A percentile compares a stretch with the other conserved stretches of the same genome.
Evolutionary conservation across 2,113 vertebrate species (phyloP).

Genomic region (Forbesichthys papilliferus): DNA sequence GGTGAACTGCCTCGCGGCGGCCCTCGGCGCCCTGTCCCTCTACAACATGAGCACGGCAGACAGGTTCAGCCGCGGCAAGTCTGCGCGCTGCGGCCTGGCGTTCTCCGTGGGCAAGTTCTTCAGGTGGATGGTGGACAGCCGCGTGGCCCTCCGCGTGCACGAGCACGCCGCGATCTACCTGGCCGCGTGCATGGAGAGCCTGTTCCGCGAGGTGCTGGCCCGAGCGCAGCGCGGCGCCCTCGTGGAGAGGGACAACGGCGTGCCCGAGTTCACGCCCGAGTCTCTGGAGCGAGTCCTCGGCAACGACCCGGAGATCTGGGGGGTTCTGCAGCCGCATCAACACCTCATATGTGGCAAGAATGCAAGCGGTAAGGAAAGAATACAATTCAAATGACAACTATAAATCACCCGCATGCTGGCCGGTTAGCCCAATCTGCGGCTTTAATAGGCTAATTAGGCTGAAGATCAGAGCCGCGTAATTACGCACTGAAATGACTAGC

Average conservation of each 20-base stretch:
- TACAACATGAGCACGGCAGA: slow-evolving; percentile 81
- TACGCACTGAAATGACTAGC: slow-evolving; percentile 24
- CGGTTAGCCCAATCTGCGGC: background rate
- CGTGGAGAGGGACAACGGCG: slow-evolving; percentile 74
- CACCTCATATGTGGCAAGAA: slow-evolving; percentile 83
- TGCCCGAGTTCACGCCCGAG: slow-evolving; percentile 74
- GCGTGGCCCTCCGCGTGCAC: slow-evolving; percentile 77
- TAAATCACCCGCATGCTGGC: background rate
- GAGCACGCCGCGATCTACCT: slow-evolving; percentile 82
- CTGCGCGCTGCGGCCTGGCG: slow-evolving; percentile 73
- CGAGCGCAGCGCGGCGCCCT: slow-evolving; percentile 73
- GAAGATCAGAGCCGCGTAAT: slow-evolving; percentile 1
- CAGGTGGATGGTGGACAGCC: slow-evolving; percentile 82
- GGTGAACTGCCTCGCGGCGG: slow-evolving; percentile 77
- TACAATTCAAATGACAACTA: background rate
- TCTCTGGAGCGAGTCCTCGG: slow-evolving; percentile 76
- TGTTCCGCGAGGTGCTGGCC: slow-evolving; percentile 74
- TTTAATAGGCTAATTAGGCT: slow-evolving; percentile 21
- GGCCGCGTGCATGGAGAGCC: slow-evolving; percentile 77
- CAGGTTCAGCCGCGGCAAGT: slow-evolving; percentile 76
- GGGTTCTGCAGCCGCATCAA: slow-evolving; percentile 80
- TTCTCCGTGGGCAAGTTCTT: slow-evolving; percentile 82
- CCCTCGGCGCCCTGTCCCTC: slow-evolving; percentile 77
- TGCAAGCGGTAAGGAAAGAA: slow-evolving; percentile 74
- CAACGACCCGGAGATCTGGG: slow-evolving; percentile 80